These are phyloP conservation scores for Nerophis lumbriciformis DNA, from an alignment of 2,113 vertebrate genomes.

Conservation along the genomic window DNA sequence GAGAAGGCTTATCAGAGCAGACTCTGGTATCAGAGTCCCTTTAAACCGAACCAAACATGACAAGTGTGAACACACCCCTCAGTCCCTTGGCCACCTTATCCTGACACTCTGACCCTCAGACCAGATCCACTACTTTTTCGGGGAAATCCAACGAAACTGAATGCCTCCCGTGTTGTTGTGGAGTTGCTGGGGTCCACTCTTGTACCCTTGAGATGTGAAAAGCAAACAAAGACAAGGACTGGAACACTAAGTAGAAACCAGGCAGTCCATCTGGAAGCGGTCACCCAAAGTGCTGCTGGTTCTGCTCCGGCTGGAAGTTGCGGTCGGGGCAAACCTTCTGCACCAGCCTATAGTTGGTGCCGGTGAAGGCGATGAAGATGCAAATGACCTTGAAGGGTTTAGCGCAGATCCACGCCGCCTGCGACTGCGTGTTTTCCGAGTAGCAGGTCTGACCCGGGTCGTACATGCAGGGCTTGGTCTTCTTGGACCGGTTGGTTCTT, in stretches of 20 bases:
- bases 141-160: no score
- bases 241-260: background rate
- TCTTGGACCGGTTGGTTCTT: conserved; percentile 73
- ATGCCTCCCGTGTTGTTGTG: no score
- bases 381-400: conserved; percentile 78
- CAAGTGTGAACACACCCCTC: no score
- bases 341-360: conserved; percentile 73
- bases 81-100: no score
- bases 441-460: conserved; percentile 70
- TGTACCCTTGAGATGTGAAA: no score
- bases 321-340: conserved; percentile 77
- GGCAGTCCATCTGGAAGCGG: background rate
- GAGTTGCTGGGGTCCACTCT: no score
- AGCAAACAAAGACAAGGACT: background rate
- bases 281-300: conserved; percentile 63
- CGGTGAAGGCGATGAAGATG: conserved; percentile 75
- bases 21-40: no score
- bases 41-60: no score
- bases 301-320: conserved; percentile 67
- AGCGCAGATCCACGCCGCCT: conserved; percentile 74
- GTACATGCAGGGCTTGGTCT: conserved; percentile 71
- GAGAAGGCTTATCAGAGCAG: no score
- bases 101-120: no score
- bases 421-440: conserved; percentile 74
- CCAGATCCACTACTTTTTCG: no score